These are phyloP conservation scores for Hystrix cristata DNA, from an alignment of 2,113 vertebrate genomes.

Conservation along the genomic window DNA sequence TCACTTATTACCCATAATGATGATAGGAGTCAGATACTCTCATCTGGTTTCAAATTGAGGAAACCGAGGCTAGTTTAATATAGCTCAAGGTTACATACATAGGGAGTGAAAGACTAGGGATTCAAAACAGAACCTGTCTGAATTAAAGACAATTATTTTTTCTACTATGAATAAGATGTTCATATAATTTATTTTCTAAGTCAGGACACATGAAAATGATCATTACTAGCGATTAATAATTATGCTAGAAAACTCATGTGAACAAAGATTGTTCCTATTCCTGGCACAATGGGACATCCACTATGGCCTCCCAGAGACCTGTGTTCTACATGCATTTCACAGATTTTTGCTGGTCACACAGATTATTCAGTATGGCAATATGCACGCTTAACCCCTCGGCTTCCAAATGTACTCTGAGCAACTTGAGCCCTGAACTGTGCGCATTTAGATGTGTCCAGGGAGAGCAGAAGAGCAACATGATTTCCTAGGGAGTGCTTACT, in stretches of 20 bases:
- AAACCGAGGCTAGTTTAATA: neutral
- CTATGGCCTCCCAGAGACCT: neutral
- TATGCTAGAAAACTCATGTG: neutral
- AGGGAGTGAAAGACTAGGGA: neutral
- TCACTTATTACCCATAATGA: neutral
- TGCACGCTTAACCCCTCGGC: neutral
- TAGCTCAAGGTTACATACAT: neutral
- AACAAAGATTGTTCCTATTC: neutral
- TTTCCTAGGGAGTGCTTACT: neutral
- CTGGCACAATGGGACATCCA: neutral
- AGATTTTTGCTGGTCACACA: neutral
- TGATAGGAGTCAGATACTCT: accelerated
- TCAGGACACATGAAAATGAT: neutral
- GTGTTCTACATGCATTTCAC: neutral
- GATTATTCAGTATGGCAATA: neutral
- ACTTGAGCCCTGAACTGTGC: neutral
- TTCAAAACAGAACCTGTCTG: neutral
- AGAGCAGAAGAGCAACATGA: neutral
- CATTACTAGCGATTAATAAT: neutral
- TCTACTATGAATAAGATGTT: neutral
- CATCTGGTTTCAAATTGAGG: neutral
- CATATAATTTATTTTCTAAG: neutral
- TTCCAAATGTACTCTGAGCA: neutral
- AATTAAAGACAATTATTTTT: neutral
- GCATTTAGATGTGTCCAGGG: neutral